Percentiles rank a stretch among this genome's conserved stretches.
Evolutionary conservation across 2,888 invertebrate species (phyloP).

Genomic region (Yponomeuta malinellus): DNA sequence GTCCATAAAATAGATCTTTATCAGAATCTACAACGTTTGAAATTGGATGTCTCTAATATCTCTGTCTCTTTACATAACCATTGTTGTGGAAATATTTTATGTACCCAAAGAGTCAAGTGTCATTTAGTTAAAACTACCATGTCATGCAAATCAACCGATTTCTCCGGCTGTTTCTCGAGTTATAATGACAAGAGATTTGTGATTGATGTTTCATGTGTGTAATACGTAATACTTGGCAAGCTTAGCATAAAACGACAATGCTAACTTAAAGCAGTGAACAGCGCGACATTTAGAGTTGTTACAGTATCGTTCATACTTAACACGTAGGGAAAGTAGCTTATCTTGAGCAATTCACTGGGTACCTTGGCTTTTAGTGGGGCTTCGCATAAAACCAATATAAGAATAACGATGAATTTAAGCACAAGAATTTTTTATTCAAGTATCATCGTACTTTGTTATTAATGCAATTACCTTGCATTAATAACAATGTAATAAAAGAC

Average conservation of each 20-base stretch:
- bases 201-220: constrained; percentile 1
- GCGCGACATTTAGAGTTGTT: no score
- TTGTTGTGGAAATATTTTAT: neutral
- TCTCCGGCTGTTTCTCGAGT: neutral
- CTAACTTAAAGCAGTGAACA: no score
- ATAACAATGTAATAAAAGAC: neutral
- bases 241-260: neutral
- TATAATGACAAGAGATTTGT: constrained; percentile 9
- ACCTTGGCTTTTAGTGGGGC: neutral
- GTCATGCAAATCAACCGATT: constrained; percentile 8
- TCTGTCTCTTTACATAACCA: no score
- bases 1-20: no score
- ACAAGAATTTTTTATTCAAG: neutral
- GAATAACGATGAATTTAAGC: neutral
- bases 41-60: no score
- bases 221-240: neutral
- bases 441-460: constrained; percentile 7
- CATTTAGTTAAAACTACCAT: neutral
- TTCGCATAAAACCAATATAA: neutral
- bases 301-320: no score
- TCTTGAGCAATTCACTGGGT: no score
- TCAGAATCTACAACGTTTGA: no score
- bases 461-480: constrained; percentile 3
- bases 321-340: no score
- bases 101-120: neutral